Base-by-base conservation (phyloP, 2,113 vertebrate genomes). In the Rafetus swinhoei region DNA sequence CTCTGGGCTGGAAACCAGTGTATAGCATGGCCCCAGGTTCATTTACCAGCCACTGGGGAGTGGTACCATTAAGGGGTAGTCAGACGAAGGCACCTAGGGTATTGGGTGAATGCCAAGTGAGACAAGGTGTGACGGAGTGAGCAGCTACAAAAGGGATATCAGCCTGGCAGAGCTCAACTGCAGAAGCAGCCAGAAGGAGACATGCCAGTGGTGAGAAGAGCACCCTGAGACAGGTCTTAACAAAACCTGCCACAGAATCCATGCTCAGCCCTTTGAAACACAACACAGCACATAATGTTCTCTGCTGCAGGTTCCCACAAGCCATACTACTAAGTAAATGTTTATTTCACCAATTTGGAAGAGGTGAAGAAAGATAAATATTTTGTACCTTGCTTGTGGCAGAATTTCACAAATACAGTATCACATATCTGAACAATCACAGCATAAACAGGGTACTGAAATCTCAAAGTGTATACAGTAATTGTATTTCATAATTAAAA, bases 301-400 rank as follows among this genome's bases (percentile, higher is more conserved):
- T 89, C 81, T 77, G 81, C 6, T 60, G 87, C 93, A 86, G 79
- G 89, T 94, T 97, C 93, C 95, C 95, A 82, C 94, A 91, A 87
- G 93, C 92, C 94, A 87, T 95, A 95, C 0, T 91, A 95, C 90
- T 90, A 52, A 86, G 25, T 88, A 97, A 97, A 97, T 97, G 95
- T 95, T 97, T 97, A 96, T 94, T 97, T 96, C 95, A 93, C 82
- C 88, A 72, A 95, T 95, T 93, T 97, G 96, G 95, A 87, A 82
- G 79, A 72, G n/a, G 35, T 1, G 32, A 60, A n/a, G 87, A 91
- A 97, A 95, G 85, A 95, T 96, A 93, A 97, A 95, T 88, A 96
- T 93, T 96, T 93, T 92, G 84, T 90, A 79, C 88, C 55, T 96
- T 94, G 89, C 85, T 93, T 86, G 60, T 69, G 88, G 55, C 54